Base-by-base conservation (phyloP, 2,797 vertebrate genomes). In the Poeciliopsis gracilis region DNA sequence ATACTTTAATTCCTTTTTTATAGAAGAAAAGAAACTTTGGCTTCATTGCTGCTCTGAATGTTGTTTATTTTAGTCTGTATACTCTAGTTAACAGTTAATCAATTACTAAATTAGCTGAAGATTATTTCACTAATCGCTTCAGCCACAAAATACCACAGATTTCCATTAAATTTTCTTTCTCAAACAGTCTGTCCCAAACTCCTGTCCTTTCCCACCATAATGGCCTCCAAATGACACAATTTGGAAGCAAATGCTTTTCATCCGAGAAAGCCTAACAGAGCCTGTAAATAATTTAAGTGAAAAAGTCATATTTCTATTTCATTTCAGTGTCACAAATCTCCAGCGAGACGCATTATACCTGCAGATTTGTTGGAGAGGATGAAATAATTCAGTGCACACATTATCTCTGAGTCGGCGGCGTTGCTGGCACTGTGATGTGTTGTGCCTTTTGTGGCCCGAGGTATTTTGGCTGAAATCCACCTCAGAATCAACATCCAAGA, bases 391-490 rank as follows among this genome's bases (percentile, higher is more conserved):
- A 77, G 73, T 71, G 84, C 79, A 81, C 87, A 72, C 87, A 57
- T 83, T 86, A 82, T 80, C 87, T 92, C 90, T 88, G 89, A 91
- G 84, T 86, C 76, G 77, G 85, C 88, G 89, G 87, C 78, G 84
- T 90, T 79, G 83, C 89, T 92, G 90, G 90, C 92, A 88, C 82
- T 36, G 43, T 45, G 89, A 81, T 85, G 83, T 84, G 67, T 82
- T 91, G 81, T 77, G 88, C 85, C 89, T 92, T 70, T 83, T 87
- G 84, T 87, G 80, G 86, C 87, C 84, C 84, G 73, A 84, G 86
- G 86, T 79, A 77, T 86, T 92, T 91, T 93, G 93, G 92, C 90
- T 76, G 76, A 82, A 88, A 84, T 93, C 92, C 91, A 91, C 87
- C 79, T 89, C 72, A 84, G 89, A 92, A 89, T 92, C 90, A 87